Percentiles rank a stretch among this genome's conserved stretches.
phyloP scores from a whole-genome alignment of 2,113 vertebrate species.

The Emydocephalus ijimae region DNA sequence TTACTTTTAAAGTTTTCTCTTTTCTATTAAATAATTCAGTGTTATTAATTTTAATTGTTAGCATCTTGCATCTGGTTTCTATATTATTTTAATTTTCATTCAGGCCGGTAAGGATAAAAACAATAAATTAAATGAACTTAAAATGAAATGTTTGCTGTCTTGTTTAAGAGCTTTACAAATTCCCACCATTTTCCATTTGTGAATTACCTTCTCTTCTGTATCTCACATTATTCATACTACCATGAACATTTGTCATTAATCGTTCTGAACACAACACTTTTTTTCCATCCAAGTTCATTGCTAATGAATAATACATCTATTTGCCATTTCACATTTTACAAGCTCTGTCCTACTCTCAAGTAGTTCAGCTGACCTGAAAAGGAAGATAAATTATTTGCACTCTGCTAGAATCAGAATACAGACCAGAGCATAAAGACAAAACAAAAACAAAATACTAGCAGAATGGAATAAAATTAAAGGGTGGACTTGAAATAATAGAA shows the following conservation, averaged over 20 bases:
- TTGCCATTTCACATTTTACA: slow-evolving; percentile 37
- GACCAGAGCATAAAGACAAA: slow-evolving; percentile 29
- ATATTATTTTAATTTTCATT: not conserved
- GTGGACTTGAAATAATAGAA: not conserved
- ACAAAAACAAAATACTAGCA: slow-evolving; percentile 15
- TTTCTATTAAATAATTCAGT: not conserved
- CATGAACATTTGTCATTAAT: slow-evolving; percentile 34
- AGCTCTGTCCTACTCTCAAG: slow-evolving; percentile 45
- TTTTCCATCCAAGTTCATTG: slow-evolving; percentile 38
- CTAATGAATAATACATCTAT: slow-evolving; percentile 47
- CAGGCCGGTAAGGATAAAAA: not conserved
- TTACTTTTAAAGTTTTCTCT: slow-evolving; percentile 9
- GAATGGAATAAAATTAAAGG: slow-evolving; percentile 42
- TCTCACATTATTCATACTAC: slow-evolving; percentile 24
- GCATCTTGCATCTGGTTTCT: not conserved
- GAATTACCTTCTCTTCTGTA: slow-evolving; percentile 7
- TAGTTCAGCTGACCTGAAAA: slow-evolving; percentile 33
- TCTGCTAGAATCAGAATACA: slow-evolving; percentile 32
- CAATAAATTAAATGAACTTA: not conserved
- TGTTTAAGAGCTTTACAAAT: slow-evolving; percentile 33
- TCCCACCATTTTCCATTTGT: slow-evolving; percentile 7
- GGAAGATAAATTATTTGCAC: slow-evolving; percentile 40
- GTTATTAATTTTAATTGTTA: not conserved
- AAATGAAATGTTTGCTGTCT: not conserved
- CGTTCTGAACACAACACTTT: slow-evolving; percentile 24